Conservation (phyloP, 2,888 invertebrate genomes). For the Rugalucina vietnamica region DNA sequence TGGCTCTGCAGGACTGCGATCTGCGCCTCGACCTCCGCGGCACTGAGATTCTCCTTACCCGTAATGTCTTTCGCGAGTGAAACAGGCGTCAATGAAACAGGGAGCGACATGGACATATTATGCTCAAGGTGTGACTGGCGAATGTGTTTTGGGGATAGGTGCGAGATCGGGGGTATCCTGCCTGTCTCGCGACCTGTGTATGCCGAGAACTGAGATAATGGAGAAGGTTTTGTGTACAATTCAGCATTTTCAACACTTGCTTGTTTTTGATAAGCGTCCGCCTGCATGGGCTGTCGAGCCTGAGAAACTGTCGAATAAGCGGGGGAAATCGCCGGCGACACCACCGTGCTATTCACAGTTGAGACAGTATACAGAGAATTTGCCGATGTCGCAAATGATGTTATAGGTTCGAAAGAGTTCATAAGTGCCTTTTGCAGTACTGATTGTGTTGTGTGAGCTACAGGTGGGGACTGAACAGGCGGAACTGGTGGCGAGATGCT, state of each 20-base stretch:
- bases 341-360: conserved; percentile 55
- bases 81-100: conserved; percentile 50
- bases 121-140: conserved; percentile 59
- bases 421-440: conserved; percentile 13
- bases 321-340: conserved; percentile 58
- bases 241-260: conserved; percentile 52
- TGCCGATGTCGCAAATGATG: conserved; percentile 50
- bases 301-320: conserved; percentile 47
- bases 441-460: background rate
- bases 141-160: conserved; percentile 63
- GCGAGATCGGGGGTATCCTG: conserved; percentile 62
- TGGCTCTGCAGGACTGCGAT: conserved; percentile 61
- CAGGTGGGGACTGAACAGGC: conserved; percentile 36
- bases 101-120: conserved; percentile 57
- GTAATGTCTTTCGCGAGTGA: conserved; percentile 21
- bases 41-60: conserved; percentile 56
- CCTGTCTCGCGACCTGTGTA: conserved; percentile 40
- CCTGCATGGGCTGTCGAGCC: conserved; percentile 33
- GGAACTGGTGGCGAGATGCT: conserved; percentile 48
- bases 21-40: conserved; percentile 60
- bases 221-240: conserved; percentile 46
- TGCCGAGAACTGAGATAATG: conserved; percentile 45
- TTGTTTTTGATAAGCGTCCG: conserved; percentile 56
- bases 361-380: conserved; percentile 56
- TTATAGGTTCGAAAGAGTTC: conserved; percentile 52